Percentiles rank a stretch among this genome's conserved stretches.
These are phyloP conservation scores for Hyles euphorbiae DNA, from an alignment of 1,140 invertebrate genomes.

Conservation along the genomic window DNA sequence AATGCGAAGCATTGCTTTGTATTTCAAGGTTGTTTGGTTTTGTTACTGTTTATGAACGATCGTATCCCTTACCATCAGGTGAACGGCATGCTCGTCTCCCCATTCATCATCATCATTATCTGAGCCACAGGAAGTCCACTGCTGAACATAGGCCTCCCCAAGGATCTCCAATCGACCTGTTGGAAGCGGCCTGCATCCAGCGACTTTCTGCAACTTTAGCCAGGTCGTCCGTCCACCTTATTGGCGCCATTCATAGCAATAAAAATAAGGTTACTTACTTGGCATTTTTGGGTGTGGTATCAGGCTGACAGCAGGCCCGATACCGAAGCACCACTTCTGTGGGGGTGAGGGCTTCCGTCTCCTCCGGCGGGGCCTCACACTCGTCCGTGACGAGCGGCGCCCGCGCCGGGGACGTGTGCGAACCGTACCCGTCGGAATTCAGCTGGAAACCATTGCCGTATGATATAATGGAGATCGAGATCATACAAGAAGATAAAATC, in stretches of 20 bases:
- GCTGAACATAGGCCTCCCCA: too few species aligned
- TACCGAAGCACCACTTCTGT: constrained; percentile 54
- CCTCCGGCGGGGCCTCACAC: constrained; percentile 72
- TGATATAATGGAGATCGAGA: not conserved
- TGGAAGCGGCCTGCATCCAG: too few species aligned
- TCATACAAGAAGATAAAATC: not conserved
- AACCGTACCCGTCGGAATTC: constrained; percentile 83
- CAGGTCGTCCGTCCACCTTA: too few species aligned
- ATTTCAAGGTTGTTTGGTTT: too few species aligned
- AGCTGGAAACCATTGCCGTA: constrained; percentile 43
- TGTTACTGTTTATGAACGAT: too few species aligned
- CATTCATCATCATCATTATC: too few species aligned
- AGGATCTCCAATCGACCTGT: too few species aligned
- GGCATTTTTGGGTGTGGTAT: constrained; percentile 87
- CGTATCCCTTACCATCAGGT: too few species aligned
- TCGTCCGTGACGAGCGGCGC: constrained; percentile 69
- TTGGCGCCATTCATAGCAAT: not conserved
- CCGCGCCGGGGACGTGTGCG: constrained; percentile 89
- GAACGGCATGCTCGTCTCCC: too few species aligned
- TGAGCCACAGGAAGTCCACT: too few species aligned
- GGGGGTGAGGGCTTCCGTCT: constrained; percentile 72
- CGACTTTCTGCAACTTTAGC: too few species aligned
- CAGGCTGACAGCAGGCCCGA: constrained; percentile 59
- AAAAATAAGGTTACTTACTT: constrained; percentile 81
- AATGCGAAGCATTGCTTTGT: too few species aligned